Evolutionary conservation across 2,888 invertebrate genomes (phyloP), one percentile per base, ranked within the genome.

Genomic region (Mesochorus sp.): DNA sequence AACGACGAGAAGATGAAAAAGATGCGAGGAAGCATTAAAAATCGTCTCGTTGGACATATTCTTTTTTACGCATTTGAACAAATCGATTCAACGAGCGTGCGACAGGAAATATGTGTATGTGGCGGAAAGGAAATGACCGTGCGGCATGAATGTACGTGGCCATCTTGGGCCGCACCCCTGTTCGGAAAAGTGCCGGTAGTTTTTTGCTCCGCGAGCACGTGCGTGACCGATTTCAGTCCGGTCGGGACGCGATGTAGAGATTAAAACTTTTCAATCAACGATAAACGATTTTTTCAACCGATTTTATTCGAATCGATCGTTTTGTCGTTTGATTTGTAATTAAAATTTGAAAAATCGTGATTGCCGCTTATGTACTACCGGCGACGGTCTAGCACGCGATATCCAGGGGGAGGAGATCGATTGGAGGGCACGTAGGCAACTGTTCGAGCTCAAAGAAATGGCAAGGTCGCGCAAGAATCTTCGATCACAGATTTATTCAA

Each of bases 11-110:
- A 24, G n/a, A 21, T 37, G 24, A 26, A 62, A 34, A 44, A 6
- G 6, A 12, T 10, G 2, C 1, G n/a, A 12, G 24, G 47, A 57
- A 8, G 14, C 21, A 21, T 19, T 39, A 26, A 39, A 26, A 61
- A 31, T 49, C 6, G 14, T 95, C 88, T 94, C 94, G 78, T 94
- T 85, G 94, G 94, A 37, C n/a, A n/a, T n/a, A 49, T 81, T 79
- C 79, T n/a, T n/a, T n/a, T n/a, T n/a, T n/a, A n/a, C n/a, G n/a
- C 79, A 83, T 82, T 82, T 85, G 59, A 82, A 31, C 55, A 34
- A 84, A 85, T 85, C 84, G 82, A 87, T 85, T 82, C 75, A 47
- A 39, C 28, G 70, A 70, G 37, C 73, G 66, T 3, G 21, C 51
- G 59, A 39, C 31, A 4, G 19, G 67, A 34, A n/a, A n/a, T n/a